Base-by-base conservation (phyloP, 1,140 invertebrate genomes). In the Telenomus remus region DNA sequence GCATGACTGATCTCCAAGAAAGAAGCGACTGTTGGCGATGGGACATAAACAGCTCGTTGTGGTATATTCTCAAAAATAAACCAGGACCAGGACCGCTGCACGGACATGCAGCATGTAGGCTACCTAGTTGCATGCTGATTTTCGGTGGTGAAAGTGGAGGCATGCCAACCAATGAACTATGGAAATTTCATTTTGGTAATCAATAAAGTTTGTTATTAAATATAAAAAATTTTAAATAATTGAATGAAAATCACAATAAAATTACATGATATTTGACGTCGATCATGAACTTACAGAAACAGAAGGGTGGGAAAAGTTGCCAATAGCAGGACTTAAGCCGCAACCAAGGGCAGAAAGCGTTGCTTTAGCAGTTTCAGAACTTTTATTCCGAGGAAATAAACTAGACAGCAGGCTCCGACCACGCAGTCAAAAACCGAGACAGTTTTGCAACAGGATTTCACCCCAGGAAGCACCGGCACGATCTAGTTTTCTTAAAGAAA, bases 181-280 rank as follows among this genome's bases (percentile, higher is more conserved):
- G 95, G 95, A 91, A 93, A 84, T 96, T 95, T 89, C 94, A 95
- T 86, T 96, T 96, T 84, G 92, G 94, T 95, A 90, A 1, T 54
- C 13, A 51, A 46, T 15, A 19, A 44, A 1, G 34, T 47, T 4
- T 55, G 47, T 10, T 42, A 3, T 39, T 46, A 6, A 27, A 35
- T 35, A 35, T 27, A 27, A 27, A 27, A 27, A 27, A 27, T 27
- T 27, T 6, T 27, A 27, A 3, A 27, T 27, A 6, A 27, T n/a
- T 27, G 19, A 1, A 27, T 27, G 6, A 27, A 6, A 3, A 27
- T 27, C 19, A 27, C n/a, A 27, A 27, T 27, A 27, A 27, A 1
- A 27, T 27, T n/a, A 6, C 19, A 27, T 27, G 6, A 27, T 6
- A 3, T 3, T 27, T 27, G 19, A 27, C 2, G 19, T 27, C 6